A percentile compares a stretch with the other conserved stretches of the same genome.
Evolutionary conservation across 2,797 vertebrate genomes (phyloP).

Genomic region (Sciurus vulgaris): DNA sequence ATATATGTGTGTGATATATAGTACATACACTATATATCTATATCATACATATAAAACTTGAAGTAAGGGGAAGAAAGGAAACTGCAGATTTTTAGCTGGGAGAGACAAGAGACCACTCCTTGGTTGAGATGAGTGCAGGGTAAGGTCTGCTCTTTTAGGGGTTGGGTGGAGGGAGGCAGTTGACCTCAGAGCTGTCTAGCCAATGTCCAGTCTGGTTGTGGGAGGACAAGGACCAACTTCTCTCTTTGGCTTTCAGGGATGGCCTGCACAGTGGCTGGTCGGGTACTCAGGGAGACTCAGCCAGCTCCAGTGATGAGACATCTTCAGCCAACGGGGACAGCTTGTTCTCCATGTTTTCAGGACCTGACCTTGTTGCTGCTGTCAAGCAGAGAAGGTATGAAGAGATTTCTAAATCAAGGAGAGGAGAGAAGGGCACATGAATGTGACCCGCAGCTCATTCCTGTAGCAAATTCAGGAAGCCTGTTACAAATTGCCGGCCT

Average conservation of each 20-base stretch:
- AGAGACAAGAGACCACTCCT: not conserved
- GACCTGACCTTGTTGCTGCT: conserved; percentile 98
- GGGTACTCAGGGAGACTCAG: conserved; percentile 97
- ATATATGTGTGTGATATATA: too few species aligned
- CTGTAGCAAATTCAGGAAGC: not conserved
- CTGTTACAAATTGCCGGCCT: not conserved
- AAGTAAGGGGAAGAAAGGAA: conserved; percentile 16
- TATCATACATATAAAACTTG: not conserved
- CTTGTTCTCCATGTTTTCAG: conserved; percentile 99
- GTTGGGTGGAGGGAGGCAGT: not conserved
- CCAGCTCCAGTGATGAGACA: conserved; percentile 99
- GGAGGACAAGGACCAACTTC: not conserved
- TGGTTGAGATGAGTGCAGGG: not conserved
- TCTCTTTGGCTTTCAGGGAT: conserved; percentile 88
- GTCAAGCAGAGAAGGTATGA: conserved; percentile 97
- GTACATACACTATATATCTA: too few species aligned
- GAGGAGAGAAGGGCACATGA: not conserved
- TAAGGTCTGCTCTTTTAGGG: not conserved
- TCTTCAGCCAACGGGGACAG: conserved; percentile 99
- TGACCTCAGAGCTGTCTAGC: not conserved
- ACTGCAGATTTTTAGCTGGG: not conserved
- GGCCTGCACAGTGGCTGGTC: conserved; percentile 95
- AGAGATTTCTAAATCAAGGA: not conserved
- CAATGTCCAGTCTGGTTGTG: not conserved
- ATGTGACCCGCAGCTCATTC: not conserved